Evolutionary conservation across 2,113 vertebrate species (phyloP).

Genomic region (Electrona antarctica): DNA sequence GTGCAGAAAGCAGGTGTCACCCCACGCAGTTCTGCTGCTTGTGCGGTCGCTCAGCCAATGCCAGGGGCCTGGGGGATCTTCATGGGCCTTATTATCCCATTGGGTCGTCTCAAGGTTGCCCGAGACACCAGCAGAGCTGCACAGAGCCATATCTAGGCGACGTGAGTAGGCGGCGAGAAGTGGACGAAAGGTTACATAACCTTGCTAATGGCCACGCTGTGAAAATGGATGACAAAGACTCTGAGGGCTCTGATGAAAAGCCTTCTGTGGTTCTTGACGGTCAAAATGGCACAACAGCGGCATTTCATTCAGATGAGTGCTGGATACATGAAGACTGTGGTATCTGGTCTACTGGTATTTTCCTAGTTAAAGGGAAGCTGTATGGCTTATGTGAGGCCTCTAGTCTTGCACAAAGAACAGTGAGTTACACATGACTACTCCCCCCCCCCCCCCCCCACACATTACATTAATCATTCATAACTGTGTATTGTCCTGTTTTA

Average conservation of each 20-base stretch:
- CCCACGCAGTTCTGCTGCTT: constrained; percentile 69
- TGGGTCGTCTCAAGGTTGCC: background rate
- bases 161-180: background rate
- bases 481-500: background rate
- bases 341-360: constrained; percentile 77
- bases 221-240: background rate
- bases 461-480: background rate
- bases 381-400: constrained; percentile 78
- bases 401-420: constrained; percentile 67
- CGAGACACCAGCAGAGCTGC: constrained; percentile 10
- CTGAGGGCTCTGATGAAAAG: background rate
- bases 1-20: constrained; percentile 20
- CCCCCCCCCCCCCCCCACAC: too few relatives aligned
- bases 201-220: constrained; percentile 13
- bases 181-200: background rate
- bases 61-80: constrained; percentile 76
- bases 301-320: constrained; percentile 54
- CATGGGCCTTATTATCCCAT: constrained; percentile 76
- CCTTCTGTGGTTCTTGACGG: background rate
- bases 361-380: constrained; percentile 77
- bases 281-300: constrained; percentile 1
- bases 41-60: constrained; percentile 71
- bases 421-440: constrained; percentile 47
- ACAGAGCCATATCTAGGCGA: constrained; percentile 12
- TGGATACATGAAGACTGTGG: constrained; percentile 83